Percentiles rank a stretch among this genome's conserved stretches.
These are phyloP conservation scores for Platyscapa corneri DNA, from an alignment of 1,140 invertebrate genomes.

Conservation along the genomic window DNA sequence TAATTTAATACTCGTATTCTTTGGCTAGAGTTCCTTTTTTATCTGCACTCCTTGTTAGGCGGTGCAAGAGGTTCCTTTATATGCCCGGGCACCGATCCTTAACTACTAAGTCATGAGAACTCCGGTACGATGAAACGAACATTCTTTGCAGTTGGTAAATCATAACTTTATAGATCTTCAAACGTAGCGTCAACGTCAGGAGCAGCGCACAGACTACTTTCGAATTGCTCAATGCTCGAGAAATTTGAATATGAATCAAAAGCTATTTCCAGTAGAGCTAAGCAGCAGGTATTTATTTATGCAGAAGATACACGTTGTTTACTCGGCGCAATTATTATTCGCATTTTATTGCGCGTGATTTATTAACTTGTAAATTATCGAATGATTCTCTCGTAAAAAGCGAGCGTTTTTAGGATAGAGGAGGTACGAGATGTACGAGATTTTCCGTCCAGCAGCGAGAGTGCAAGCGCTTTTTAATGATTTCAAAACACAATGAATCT, in stretches of 20 bases:
- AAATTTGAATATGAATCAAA: slow-evolving; percentile 2
- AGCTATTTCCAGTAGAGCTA: background rate
- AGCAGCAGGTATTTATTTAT: background rate
- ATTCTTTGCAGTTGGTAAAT: slow-evolving; percentile 6
- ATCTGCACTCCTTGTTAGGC: background rate
- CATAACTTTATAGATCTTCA: background rate
- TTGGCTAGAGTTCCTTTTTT: background rate
- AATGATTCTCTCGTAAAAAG: background rate
- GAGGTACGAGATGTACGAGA: background rate
- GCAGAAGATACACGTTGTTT: background rate
- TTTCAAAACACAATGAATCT: background rate
- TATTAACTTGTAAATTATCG: background rate
- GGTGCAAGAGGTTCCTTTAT: background rate
- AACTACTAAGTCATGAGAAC: background rate
- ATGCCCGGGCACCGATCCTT: background rate
- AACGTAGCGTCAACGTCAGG: background rate
- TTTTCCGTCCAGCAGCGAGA: background rate
- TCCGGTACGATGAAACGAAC: background rate
- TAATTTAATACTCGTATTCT: slow-evolving; percentile 1
- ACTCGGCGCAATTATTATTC: background rate
- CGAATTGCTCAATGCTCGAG: background rate
- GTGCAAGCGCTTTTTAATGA: background rate
- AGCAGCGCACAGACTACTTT: background rate
- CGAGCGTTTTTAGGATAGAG: background rate
- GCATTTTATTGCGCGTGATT: background rate